These are phyloP conservation scores for Hipparchia sbordonii DNA, from an alignment of 2,888 invertebrate genomes.

Conservation along the genomic window DNA sequence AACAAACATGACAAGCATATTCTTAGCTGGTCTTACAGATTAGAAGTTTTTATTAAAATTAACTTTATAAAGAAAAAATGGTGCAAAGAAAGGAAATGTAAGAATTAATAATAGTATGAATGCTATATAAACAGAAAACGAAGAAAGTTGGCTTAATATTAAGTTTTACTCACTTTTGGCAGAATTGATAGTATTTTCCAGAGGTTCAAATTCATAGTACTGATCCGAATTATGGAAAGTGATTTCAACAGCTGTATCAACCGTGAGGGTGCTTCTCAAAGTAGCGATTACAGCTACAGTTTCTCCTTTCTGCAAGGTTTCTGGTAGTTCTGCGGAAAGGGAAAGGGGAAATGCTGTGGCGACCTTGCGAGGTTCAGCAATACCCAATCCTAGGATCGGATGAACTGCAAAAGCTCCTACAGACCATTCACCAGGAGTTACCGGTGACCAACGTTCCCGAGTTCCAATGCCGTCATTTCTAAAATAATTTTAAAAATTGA, in stretches of 20 bases:
- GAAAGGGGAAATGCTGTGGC: conserved; percentile 86
- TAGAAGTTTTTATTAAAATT: too few relatives aligned
- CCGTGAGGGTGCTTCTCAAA: conserved; percentile 93
- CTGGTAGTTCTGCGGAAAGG: conserved; percentile 93
- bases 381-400: conserved; percentile 68
- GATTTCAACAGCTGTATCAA: conserved; percentile 90
- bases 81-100: too few relatives aligned
- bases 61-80: too few relatives aligned
- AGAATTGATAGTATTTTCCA: conserved; percentile 88
- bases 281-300: conserved; percentile 93
- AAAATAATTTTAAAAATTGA: not conserved
- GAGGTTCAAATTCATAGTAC: conserved; percentile 91
- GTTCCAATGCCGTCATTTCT: conserved; percentile 71
- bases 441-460: conserved; percentile 68
- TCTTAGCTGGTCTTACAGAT: too few relatives aligned
- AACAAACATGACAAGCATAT: too few relatives aligned
- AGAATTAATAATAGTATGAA: too few relatives aligned
- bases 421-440: conserved; percentile 60
- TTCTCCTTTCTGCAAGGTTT: conserved; percentile 94
- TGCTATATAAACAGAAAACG: too few relatives aligned
- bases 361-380: conserved; percentile 64
- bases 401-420: conserved; percentile 77
- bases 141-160: not conserved
- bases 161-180: conserved; percentile 83
- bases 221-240: conserved; percentile 91